Evolutionary conservation across 2,797 vertebrate species (phyloP).

Genomic region (Astyanax mexicanus): DNA sequence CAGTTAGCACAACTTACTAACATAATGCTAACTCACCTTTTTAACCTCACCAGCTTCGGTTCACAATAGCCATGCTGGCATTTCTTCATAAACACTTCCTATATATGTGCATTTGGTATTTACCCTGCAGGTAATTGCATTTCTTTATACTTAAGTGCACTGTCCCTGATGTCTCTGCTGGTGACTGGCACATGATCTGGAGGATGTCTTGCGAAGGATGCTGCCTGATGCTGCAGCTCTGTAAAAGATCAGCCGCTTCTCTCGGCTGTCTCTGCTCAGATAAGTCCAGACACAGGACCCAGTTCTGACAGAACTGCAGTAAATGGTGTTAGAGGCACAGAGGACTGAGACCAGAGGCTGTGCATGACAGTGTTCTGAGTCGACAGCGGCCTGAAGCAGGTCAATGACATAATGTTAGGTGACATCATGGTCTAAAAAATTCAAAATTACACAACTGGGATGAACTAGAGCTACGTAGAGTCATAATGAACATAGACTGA

Average conservation of each 20-base stretch:
- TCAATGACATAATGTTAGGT: neutral
- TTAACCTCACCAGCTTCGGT: neutral
- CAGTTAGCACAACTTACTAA: neutral
- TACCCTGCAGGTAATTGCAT: slow-evolving; percentile 9
- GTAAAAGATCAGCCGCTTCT: neutral
- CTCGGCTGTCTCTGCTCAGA: neutral
- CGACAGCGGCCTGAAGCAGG: neutral
- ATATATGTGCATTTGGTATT: slow-evolving; percentile 3
- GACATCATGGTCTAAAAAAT: neutral
- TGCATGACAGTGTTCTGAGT: neutral
- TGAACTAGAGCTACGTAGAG: neutral
- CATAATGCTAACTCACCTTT: neutral
- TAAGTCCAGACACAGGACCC: neutral
- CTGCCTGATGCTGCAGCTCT: neutral
- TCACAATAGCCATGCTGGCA: neutral
- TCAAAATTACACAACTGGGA: neutral
- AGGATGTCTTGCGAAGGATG: neutral
- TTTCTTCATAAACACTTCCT: neutral
- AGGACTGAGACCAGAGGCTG: neutral
- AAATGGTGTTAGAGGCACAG: neutral
- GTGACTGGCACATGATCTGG: neutral
- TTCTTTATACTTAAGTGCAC: neutral
- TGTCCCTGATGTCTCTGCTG: neutral
- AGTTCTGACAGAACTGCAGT: neutral
- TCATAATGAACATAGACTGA: no score